Conservation (phyloP, 2,113 vertebrate species). For the Saccopteryx bilineata region DNA sequence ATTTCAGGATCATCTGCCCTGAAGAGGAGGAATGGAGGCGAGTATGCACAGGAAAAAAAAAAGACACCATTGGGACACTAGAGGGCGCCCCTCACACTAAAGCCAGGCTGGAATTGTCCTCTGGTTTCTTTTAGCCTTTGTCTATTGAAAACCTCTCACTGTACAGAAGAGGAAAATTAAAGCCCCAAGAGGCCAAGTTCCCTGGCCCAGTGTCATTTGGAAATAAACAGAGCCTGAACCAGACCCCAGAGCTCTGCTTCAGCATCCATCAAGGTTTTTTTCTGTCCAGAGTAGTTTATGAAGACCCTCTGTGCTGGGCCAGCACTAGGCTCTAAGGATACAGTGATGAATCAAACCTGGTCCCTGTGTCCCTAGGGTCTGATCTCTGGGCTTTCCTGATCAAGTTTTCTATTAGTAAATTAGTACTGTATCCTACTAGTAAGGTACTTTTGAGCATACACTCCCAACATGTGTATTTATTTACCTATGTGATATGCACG, state of each 20-base stretch:
- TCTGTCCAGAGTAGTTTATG: not conserved
- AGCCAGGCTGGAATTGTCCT: not conserved
- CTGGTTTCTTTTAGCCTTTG: conserved; percentile 18
- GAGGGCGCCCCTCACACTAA: conserved; percentile 72
- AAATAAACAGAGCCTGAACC: conserved; percentile 25
- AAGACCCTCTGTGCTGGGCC: not conserved
- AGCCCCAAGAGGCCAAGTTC: not conserved
- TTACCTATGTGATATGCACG: not conserved
- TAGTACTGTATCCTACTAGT: not conserved
- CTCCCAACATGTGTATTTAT: not conserved
- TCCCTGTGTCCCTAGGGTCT: not conserved
- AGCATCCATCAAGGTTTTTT: not conserved
- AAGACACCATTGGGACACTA: conserved; percentile 62
- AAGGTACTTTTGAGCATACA: not conserved
- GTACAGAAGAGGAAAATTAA: conserved; percentile 30
- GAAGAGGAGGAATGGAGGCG: not conserved
- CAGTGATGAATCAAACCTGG: not conserved
- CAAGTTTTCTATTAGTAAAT: conserved; percentile 28
- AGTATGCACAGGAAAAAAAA: not conserved
- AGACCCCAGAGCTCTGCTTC: not conserved
- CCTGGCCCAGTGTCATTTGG: not conserved
- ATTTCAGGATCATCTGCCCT: not conserved
- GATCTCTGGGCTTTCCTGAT: not conserved
- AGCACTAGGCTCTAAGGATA: not conserved
- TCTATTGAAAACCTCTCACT: conserved; percentile 38